These are phyloP conservation scores for Agrenia bidenticulata DNA, from an alignment of 2,888 invertebrate genomes.

Conservation along the genomic window DNA sequence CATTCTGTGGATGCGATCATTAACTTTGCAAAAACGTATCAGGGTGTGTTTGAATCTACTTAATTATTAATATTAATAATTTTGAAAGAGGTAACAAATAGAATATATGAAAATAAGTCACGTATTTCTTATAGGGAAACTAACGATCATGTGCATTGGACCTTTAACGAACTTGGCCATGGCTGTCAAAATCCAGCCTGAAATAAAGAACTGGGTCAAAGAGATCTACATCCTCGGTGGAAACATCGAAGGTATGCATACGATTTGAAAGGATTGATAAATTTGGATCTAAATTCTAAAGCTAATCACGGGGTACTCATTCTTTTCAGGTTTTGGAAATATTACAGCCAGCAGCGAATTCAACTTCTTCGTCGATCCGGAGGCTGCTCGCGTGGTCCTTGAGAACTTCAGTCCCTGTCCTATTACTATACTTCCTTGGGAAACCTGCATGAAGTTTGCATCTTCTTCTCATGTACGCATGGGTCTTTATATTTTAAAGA, in stretches of 20 bases:
- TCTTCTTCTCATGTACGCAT: no score
- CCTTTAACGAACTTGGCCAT: conserved; percentile 59
- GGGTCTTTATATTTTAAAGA: no score
- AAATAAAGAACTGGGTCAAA: conserved; percentile 55
- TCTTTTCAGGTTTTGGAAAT: conserved; percentile 54
- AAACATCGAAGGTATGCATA: conserved; percentile 25
- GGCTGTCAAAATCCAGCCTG: conserved; percentile 55
- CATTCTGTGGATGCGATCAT: conserved; percentile 53
- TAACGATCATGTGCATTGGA: conserved; percentile 56
- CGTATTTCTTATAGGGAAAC: conserved; percentile 50
- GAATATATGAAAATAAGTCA: conserved; percentile 21
- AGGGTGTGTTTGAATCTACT: conserved; percentile 32
- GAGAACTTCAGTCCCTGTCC: conserved; percentile 52
- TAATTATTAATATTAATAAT: neutral
- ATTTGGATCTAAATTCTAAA: no score
- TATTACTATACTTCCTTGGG: conserved; percentile 58
- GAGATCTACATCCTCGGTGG: conserved; percentile 58
- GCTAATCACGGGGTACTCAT: neutral
- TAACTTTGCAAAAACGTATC: conserved; percentile 47
- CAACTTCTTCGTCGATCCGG: conserved; percentile 61
- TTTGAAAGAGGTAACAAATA: neutral
- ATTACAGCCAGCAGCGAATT: conserved; percentile 58
- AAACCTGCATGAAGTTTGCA: conserved; percentile 52
- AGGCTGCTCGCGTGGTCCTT: conserved; percentile 60
- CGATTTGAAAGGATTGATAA: no score